Evolutionary conservation across 2,113 vertebrate species (phyloP).

Genomic region (Phaethornis superciliosus): DNA sequence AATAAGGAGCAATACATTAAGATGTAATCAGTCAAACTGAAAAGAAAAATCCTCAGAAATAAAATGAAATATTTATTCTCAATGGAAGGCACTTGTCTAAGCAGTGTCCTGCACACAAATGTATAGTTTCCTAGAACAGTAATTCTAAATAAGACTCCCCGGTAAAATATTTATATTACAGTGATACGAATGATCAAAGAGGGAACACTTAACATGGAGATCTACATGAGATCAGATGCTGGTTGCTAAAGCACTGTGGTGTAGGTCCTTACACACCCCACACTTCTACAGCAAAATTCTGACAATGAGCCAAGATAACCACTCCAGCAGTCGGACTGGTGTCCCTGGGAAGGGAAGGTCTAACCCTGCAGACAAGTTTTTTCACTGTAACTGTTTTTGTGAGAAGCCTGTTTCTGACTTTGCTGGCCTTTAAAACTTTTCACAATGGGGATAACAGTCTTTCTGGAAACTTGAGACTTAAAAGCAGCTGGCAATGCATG

Average conservation of each 20-base stretch:
- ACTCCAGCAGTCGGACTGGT: not conserved
- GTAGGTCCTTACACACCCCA: not conserved
- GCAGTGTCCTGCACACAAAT: conserved; percentile 7
- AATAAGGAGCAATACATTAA: not conserved
- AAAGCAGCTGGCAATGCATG: not conserved
- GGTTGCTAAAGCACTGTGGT: not conserved
- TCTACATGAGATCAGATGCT: not conserved
- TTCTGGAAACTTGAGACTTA: not conserved
- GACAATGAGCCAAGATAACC: not conserved
- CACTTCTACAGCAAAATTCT: not conserved
- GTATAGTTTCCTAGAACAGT: conserved; percentile 17
- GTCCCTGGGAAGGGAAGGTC: not conserved
- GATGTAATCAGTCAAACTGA: conserved; percentile 3
- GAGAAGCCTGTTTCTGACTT: not conserved
- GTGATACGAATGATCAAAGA: not conserved
- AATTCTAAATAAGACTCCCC: not conserved
- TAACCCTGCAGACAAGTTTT: not conserved
- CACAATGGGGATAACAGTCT: not conserved
- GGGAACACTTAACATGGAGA: not conserved
- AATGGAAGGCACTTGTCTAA: conserved; percentile 38
- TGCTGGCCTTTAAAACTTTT: not conserved
- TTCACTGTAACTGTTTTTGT: not conserved
- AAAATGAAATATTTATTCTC: conserved; percentile 43
- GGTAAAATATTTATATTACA: conserved; percentile 32
- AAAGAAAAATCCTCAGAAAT: conserved; percentile 9